Percentiles rank a stretch among this genome's conserved stretches.
Conservation (phyloP, 1,140 invertebrate genomes). For the Onthophagus taurus region DNA sequence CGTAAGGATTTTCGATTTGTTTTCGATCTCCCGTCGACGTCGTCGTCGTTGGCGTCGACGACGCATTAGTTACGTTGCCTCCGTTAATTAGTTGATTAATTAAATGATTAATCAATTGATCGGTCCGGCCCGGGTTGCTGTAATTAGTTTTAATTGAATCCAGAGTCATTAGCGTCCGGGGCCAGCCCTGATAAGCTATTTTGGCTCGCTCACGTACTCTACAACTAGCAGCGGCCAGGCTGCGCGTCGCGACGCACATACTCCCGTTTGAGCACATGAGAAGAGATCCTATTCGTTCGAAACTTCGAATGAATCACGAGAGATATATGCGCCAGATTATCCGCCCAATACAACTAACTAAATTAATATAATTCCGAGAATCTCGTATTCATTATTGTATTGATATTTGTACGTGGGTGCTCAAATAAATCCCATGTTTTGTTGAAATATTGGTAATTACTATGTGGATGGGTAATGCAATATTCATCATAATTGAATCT, state of each 20-base stretch:
- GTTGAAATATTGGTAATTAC: no score
- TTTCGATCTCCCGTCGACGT: no score
- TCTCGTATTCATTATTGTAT: neutral
- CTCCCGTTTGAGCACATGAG: no score
- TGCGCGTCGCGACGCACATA: no score
- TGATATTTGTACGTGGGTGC: slow-evolving; percentile 1
- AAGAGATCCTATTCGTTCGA: no score
- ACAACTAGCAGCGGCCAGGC: no score
- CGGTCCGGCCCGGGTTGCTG: slow-evolving; percentile 30
- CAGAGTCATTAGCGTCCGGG: slow-evolving; percentile 31
- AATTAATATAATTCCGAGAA: slow-evolving; percentile 10
- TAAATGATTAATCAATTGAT: slow-evolving; percentile 38
- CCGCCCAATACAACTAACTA: slow-evolving; percentile 6
- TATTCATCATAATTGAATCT: no score
- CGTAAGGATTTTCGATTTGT: no score
- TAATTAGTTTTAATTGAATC: slow-evolving; percentile 38
- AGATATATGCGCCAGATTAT: slow-evolving; percentile 4
- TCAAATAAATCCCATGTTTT: no score
- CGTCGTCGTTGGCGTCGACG: slow-evolving; percentile 18
- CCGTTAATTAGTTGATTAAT: slow-evolving; percentile 36
- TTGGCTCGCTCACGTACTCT: no score
- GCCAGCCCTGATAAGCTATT: slow-evolving; percentile 25
- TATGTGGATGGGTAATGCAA: no score
- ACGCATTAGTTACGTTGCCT: slow-evolving; percentile 32
- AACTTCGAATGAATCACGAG: no score